Base-by-base conservation (phyloP, 2,888 invertebrate species). In the Spialia ferax region DNA sequence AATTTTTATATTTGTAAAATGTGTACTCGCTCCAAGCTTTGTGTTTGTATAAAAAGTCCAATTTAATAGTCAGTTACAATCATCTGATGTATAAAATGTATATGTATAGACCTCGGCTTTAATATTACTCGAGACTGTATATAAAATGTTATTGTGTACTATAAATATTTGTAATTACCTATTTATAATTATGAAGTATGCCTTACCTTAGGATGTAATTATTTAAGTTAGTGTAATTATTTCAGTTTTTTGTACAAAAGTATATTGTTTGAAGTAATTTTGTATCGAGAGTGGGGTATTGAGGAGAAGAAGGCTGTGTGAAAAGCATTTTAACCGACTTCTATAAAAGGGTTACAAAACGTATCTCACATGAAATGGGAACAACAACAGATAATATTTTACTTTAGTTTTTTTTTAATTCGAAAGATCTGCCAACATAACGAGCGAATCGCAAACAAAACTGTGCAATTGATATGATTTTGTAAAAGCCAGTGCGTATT, bases 71-170 rank as follows among this genome's bases (percentile, higher is more conserved):
- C 57, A 67, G 10, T 52, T 54, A 69, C 48, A 55, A 54, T 59
- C 59, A 65, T 52, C 55, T 63, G 42, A 65, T 55, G 64, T 73
- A 71, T 52, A 50, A 70, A 59, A 67, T 74, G 69, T 74, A 73
- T 81, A 84, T 87, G 85, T 89, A 86, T 81, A 83, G 78, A 84
- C 83, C 81, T 88, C 86, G 83, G 86, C 86, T 91, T 87, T 90
- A 91, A 91, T 86, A 85, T 85, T 87, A 83, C 80, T 86, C 88
- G 89, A 91, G 92, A 91, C 92, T 92, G 91, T 86, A 91, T 87
- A 90, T 84, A 86, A 76, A 81, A 77, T 75, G 72, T 77, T 82
- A 80, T 65, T 15, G 82, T 86, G 84, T 88, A 87, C 81, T 83
- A 83, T 83, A 86, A 77, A 82, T 85, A 87, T 80, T 81, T 89